A percentile compares a stretch with the other conserved stretches of the same genome.
Conservation (phyloP, 2,797 vertebrate species). For the Coendou prehensilis region DNA sequence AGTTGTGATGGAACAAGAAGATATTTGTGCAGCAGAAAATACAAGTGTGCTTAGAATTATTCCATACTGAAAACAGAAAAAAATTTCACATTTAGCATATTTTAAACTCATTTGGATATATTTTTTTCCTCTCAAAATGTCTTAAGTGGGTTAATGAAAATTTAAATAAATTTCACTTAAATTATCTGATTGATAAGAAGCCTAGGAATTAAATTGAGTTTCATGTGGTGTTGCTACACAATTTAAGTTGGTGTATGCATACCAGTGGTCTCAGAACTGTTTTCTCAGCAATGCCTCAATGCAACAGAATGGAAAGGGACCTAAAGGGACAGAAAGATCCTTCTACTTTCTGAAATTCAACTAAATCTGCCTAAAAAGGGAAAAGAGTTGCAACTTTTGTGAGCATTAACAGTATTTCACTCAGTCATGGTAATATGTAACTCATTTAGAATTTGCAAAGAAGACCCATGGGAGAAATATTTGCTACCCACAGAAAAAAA, state of each 20-base stretch:
- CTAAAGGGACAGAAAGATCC: not conserved
- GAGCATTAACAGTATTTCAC: not conserved
- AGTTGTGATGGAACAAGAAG: not conserved
- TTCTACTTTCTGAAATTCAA: not conserved
- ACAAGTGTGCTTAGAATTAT: conserved; percentile 3
- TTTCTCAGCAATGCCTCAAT: not conserved
- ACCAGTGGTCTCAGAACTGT: not conserved
- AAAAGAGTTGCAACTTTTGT: not conserved
- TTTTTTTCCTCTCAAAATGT: not conserved
- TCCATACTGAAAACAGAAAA: not conserved
- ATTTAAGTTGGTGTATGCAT: too few species aligned
- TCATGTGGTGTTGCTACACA: not conserved
- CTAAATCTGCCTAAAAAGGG: not conserved
- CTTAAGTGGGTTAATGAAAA: not conserved
- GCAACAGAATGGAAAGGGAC: not conserved
- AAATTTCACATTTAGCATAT: not conserved
- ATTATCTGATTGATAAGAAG: conserved; percentile 35
- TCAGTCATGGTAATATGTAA: not conserved
- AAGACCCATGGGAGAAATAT: not conserved
- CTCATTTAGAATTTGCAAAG: not conserved
- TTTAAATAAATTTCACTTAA: not conserved
- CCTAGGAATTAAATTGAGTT: not conserved
- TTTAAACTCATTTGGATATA: not conserved
- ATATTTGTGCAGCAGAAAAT: conserved; percentile 46
- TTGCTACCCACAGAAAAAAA: not conserved